These are phyloP conservation scores for Sarcophaga subvicina DNA, from an alignment of 2,888 invertebrate genomes.

Conservation along the genomic window DNA sequence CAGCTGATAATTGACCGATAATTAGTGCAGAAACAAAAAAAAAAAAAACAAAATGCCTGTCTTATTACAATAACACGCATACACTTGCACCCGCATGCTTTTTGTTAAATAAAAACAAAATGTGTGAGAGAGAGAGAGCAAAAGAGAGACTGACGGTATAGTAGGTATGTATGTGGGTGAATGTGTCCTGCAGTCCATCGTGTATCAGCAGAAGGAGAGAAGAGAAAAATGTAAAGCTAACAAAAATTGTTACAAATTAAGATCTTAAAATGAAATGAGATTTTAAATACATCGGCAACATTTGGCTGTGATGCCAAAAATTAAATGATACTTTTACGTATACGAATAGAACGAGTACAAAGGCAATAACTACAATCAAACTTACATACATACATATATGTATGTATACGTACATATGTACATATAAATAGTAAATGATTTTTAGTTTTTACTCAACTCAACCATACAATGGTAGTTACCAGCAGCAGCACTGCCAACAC, in stretches of 20 bases:
- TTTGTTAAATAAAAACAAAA: not conserved
- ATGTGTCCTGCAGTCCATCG: not conserved
- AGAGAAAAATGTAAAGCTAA: not conserved
- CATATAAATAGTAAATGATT: not conserved
- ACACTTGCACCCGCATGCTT: not conserved
- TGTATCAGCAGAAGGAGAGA: constrained; percentile 15
- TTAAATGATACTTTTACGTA: constrained; percentile 57
- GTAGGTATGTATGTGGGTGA: not conserved
- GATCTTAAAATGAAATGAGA: constrained; percentile 65
- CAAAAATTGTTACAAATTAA: constrained; percentile 58
- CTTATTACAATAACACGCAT: constrained; percentile 30
- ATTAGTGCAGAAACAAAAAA: constrained; percentile 56
- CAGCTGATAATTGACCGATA: constrained; percentile 68
- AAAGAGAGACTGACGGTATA: too few species aligned
- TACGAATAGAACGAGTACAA: not conserved
- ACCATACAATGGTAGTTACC: not conserved
- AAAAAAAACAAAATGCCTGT: constrained; percentile 10
- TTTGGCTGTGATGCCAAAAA: constrained; percentile 67
- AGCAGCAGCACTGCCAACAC: not conserved
- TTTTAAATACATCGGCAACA: constrained; percentile 67
- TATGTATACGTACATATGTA: not conserved
- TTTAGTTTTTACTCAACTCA: not conserved
- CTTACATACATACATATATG: not conserved
- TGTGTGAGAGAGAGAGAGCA: too few species aligned
- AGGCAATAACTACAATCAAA: not conserved